These are phyloP conservation scores for Ailuropoda melanoleuca DNA, from an alignment of 2,113 vertebrate species.

Conservation along the genomic window DNA sequence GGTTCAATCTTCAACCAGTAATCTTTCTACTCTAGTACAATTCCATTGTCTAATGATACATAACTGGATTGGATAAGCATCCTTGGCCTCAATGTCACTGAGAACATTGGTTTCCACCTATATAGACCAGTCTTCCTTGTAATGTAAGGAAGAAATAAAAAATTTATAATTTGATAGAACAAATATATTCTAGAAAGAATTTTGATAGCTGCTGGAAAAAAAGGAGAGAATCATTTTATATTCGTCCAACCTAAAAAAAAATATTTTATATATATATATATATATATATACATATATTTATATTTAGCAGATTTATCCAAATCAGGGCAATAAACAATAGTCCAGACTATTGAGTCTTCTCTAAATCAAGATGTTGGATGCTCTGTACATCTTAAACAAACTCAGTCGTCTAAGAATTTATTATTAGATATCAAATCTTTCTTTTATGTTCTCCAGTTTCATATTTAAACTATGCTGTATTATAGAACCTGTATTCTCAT, in stretches of 20 bases:
- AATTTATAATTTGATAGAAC: not conserved
- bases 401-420: not conserved
- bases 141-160: not conserved
- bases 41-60: not conserved
- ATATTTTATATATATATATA: not conserved
- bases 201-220: not conserved
- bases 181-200: not conserved
- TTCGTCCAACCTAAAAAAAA: not conserved
- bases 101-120: not conserved
- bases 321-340: not conserved
- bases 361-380: not conserved
- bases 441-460: not conserved
- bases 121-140: not conserved
- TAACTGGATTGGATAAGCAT: not conserved
- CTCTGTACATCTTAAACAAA: not conserved
- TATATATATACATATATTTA: no score
- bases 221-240: not conserved
- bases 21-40: not conserved
- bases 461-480: conserved; percentile 36
- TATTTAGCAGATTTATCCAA: not conserved
- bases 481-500: not conserved
- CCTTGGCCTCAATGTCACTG: not conserved
- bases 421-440: conserved; percentile 13
- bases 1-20: not conserved
- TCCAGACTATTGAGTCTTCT: not conserved